Evolutionary conservation across 2,113 vertebrate genomes (phyloP).

Genomic region (Dendrocopos noguchii): DNA sequence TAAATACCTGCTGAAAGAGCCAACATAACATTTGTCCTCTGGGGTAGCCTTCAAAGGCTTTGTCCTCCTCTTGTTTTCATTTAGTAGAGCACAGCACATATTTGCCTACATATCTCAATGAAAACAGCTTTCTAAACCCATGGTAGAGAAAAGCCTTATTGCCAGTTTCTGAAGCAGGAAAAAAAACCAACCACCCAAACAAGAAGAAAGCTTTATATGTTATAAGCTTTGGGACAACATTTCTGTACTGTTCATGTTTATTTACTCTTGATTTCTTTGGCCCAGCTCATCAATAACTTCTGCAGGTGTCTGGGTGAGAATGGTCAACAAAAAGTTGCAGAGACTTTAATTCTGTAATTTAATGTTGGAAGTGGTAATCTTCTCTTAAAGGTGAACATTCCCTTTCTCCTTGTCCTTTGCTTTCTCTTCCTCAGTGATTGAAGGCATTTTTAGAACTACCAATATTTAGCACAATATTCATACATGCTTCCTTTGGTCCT

Average conservation of each 20-base stretch:
- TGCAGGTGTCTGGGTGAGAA: neutral
- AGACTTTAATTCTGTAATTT: neutral
- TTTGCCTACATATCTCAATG: neutral
- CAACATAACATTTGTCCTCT: neutral
- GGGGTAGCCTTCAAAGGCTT: neutral
- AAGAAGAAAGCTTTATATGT: neutral
- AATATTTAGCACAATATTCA: neutral
- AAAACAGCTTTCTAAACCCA: neutral
- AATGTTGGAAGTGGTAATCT: accelerated
- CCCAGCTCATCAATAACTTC: neutral
- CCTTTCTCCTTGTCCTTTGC: neutral
- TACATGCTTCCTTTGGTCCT: neutral
- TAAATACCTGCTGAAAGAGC: neutral
- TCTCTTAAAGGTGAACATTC: neutral
- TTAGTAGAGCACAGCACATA: neutral
- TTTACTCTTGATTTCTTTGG: neutral
- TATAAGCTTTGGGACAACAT: neutral
- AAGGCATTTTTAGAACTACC: neutral
- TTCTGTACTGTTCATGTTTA: neutral
- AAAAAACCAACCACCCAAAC: neutral
- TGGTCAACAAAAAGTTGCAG: neutral
- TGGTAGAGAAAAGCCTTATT: neutral
- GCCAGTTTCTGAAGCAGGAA: neutral
- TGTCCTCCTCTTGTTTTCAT: neutral
- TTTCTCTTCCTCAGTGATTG: neutral